Base-by-base conservation (phyloP, 2,113 vertebrate species). In the Coptodon rendalli region DNA sequence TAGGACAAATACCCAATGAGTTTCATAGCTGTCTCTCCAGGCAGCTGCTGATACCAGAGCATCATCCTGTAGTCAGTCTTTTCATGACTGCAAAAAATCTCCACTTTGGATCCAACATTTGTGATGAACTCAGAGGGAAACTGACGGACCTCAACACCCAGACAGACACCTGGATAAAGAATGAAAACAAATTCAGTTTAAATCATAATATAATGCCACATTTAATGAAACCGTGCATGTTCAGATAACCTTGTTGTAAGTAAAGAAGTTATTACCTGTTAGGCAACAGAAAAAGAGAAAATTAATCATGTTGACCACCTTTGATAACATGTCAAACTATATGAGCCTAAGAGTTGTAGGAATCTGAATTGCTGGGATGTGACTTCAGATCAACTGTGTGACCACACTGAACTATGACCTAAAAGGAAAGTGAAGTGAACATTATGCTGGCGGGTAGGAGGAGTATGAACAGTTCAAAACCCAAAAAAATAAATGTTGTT, bases 101-200 rank as follows among this genome's bases (percentile, higher is more conserved):
- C 4, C 5, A 76, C 40, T 29, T 27, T 10, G 22, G 68, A 76
- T 17, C 40, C 68, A 48, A 7, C 1, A 1, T 11, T 17, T 17
- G 68, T 29, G 40, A 73, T 48, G 14, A 73, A 5, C 68, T 11
- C 40, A 5, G 40, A 17, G 0, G 68, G 40, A 19, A 14, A 19
- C 24, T 76, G 68, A 48, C 0, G 2, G 9, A 76, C 40, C 38
- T 76, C 68, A 3, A 76, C 0, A 17, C 68, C 24, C 0, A 76
- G 9, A 76, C 68, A 48, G 5, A 48, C 40, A 29, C n/a, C n/a
- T n/a, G n/a, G n/a, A n/a, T n/a, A n/a, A n/a, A n/a, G n/a, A n/a
- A n/a, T n/a, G 5, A 14, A 73, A 73, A 73, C 5, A 24, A 43
- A 71, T 45, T 1, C 2, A 38, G 0, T 73, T 27, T 0, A 43